A percentile compares a stretch with the other conserved stretches of the same genome.
Conservation (phyloP, 2,797 vertebrate species). For the Smutsia gigantea region DNA sequence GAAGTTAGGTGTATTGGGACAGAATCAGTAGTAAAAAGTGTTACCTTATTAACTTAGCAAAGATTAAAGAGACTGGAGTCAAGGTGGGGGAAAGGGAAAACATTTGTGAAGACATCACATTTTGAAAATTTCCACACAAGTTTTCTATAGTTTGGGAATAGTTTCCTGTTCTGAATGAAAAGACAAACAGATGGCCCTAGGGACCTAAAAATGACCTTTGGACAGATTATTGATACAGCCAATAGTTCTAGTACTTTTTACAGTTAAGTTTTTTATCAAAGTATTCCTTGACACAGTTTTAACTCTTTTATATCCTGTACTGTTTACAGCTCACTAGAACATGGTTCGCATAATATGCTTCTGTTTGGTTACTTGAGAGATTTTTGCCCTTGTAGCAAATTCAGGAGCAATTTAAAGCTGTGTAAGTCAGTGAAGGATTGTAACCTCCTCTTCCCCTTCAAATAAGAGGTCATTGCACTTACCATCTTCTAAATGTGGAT, state of each 20-base stretch:
- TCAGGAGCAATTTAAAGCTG: neutral
- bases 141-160: neutral
- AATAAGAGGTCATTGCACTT: neutral
- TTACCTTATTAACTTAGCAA: neutral
- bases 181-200: neutral
- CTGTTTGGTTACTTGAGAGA: neutral
- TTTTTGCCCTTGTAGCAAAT: slow-evolving; percentile 28
- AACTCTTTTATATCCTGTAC: neutral
- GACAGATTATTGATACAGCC: neutral
- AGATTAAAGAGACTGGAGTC: neutral
- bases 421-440: neutral
- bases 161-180: neutral
- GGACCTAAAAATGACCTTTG: neutral
- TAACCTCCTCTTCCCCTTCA: neutral
- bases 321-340: neutral
- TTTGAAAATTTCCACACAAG: neutral
- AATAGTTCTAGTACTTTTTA: neutral
- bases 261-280: neutral
- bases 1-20: slow-evolving; percentile 1
- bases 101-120: neutral
- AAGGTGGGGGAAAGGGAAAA: neutral
- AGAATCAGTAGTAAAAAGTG: neutral
- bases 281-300: neutral
- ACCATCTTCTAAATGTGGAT: neutral
- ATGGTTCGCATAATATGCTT: slow-evolving; percentile 3